Evolutionary conservation across 1,140 invertebrate genomes (phyloP), one percentile per base, ranked within the genome.

Genomic region (Archegozetes longisetosus): DNA sequence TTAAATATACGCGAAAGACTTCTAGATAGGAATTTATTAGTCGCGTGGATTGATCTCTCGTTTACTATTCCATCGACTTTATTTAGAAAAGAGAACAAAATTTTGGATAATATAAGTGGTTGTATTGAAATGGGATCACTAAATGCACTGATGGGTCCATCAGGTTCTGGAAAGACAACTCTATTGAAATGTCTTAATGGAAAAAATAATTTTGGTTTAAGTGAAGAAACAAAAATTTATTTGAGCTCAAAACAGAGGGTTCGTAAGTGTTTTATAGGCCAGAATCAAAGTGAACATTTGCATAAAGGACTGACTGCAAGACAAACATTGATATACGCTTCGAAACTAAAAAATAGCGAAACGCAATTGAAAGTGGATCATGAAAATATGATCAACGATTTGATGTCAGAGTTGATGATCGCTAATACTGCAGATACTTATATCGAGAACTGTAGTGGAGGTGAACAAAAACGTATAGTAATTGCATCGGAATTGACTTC

Each of bases 301-400:
- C 77, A 88, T 25, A 86, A 84, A 0, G 85, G 92, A 71, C 75
- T 95, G 13, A 87, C 85, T 0, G 87, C 93, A 9, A 78, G 78
- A 59, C 90, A 95, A 71, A 82, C 88, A 9, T 88, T 94, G 86
- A 82, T 80, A 69, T 84, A 89, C n/a, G 87, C 89, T 3, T 89
- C 89, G 1, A 90, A 92, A 72, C 77, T 94, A 1, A 94, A 94
- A 76, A 64, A 64, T 58, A 46, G 3, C 25, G 9, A 57, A 25
- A 40, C 17, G 6, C 12, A 9, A 22, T 4, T 3, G 22, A 4
- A 52, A 6, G 12, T 57, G 13, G 29, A 57, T 57, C 32, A 53
- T 6, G 25, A 57, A 6, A 57, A 57, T 12, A 53, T 57, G 9
- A 47, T 53, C 14, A 20, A 25, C 13, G 17, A 22, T 13, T 12